Evolutionary conservation across 2,888 invertebrate species (phyloP), one percentile per base, ranked within the genome.

Genomic region (Macaria notata): DNA sequence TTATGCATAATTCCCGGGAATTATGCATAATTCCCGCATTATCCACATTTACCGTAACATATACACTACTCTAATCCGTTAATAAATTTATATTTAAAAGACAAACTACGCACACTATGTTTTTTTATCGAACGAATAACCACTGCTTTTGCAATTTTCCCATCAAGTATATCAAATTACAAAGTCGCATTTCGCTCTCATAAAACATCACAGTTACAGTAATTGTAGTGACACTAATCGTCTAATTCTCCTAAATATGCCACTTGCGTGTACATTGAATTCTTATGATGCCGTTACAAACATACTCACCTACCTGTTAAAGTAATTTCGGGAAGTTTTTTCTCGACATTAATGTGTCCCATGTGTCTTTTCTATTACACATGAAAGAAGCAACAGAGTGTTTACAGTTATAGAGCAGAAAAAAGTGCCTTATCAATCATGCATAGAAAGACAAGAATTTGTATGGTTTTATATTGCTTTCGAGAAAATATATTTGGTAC

Each of bases 181-280:
- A 75, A 68, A 72, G 70, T 69, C 71, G 61, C 59, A 71, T 67
- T 70, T 66, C 70, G 66, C 71, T 63, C 68, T 61, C 75, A 74
- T 69, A 72, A 76, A 76, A 71, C 72, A 73, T 76, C 75, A 73
- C 64, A 50, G 44, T 30, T 38, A 59, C 61, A 63, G 73, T 79
- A 78, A 84, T 84, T 75, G 69, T 68, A 72, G 73, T 82, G 82
- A 82, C 84, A 80, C 79, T 83, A 83, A 85, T 86, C 74, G 76
- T 62, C 65, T 61, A 64, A 67, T 70, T 72, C 64, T 70, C 70
- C 67, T 69, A 73, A 72, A 76, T 72, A 70, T 65, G 63, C 65
- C 66, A 69, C 69, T 66, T 68, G 67, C 74, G 70, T 69, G 69
- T 71, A 71, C 76, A 82, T 81, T 76, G 71, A 76, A 74, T 83